These are phyloP conservation scores for Philereme vetulata DNA, from an alignment of 2,888 invertebrate genomes.

Conservation along the genomic window DNA sequence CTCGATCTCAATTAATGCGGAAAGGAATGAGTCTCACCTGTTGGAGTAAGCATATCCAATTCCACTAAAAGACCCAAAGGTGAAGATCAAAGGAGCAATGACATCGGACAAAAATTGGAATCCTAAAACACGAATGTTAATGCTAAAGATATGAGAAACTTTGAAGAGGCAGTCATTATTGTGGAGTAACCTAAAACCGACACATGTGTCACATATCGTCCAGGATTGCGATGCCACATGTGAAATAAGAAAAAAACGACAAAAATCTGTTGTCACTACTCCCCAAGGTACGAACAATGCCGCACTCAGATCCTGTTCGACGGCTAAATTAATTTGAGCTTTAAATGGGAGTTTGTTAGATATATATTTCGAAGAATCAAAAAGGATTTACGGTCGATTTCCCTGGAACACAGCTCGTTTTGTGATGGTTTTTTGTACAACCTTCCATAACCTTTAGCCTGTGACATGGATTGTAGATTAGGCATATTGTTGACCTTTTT, in stretches of 20 bases:
- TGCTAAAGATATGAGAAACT: slow-evolving; percentile 71
- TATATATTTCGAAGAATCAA: slow-evolving; percentile 44
- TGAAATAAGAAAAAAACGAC: slow-evolving; percentile 75
- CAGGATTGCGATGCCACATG: slow-evolving; percentile 83
- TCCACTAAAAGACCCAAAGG: slow-evolving; percentile 61
- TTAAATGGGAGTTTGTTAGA: slow-evolving; percentile 48
- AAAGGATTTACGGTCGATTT: slow-evolving; percentile 68
- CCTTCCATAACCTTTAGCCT: slow-evolving; percentile 83
- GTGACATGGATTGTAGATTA: slow-evolving; percentile 83
- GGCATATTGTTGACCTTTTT: slow-evolving; percentile 83
- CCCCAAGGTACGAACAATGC: slow-evolving; percentile 81
- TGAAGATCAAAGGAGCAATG: slow-evolving; percentile 75
- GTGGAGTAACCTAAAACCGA: slow-evolving; percentile 78
- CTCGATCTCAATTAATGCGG: slow-evolving; percentile 36
- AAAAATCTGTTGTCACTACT: slow-evolving; percentile 82
- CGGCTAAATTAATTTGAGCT: slow-evolving; percentile 53
- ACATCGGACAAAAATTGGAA: slow-evolving; percentile 57
- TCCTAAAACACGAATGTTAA: slow-evolving; percentile 65
- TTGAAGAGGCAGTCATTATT: slow-evolving; percentile 79
- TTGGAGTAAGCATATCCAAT: slow-evolving; percentile 58
- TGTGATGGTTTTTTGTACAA: slow-evolving; percentile 77
- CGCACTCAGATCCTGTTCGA: slow-evolving; percentile 53
- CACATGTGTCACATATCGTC: slow-evolving; percentile 83
- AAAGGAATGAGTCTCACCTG: slow-evolving; percentile 62
- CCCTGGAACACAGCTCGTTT: slow-evolving; percentile 64